Conservation (phyloP, 1,140 invertebrate species). For the Eumeta japonica region DNA sequence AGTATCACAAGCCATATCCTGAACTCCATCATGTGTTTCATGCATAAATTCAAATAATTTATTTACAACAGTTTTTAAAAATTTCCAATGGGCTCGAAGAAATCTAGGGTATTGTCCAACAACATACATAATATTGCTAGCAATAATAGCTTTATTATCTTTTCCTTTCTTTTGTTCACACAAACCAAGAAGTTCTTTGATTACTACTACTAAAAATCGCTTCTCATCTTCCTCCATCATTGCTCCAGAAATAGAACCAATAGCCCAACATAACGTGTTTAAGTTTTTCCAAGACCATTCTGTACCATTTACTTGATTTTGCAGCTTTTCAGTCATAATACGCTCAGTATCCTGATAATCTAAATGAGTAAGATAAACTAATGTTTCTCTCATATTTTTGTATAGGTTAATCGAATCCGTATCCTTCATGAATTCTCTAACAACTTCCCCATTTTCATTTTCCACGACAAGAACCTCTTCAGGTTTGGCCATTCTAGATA, state of each 20-base stretch:
- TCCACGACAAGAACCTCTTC: constrained; percentile 99
- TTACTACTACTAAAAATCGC: constrained; percentile 97
- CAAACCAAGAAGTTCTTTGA: constrained; percentile 95
- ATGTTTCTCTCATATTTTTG: constrained; percentile 99
- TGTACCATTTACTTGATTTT: constrained; percentile 97
- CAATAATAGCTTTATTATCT: constrained; percentile 99
- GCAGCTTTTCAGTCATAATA: constrained; percentile 98
- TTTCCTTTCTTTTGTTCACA: constrained; percentile 99
- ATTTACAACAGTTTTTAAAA: constrained; percentile 99
- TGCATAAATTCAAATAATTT: constrained; percentile 99
- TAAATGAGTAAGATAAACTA: constrained; percentile 98
- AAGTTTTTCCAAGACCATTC: constrained; percentile 99
- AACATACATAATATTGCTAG: constrained; percentile 99
- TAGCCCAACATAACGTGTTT: constrained; percentile 99
- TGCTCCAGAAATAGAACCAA: constrained; percentile 98
- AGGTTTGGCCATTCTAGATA: constrained; percentile 98
- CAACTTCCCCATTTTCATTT: constrained; percentile 99
- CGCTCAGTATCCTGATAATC: constrained; percentile 96
- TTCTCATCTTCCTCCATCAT: constrained; percentile 99
- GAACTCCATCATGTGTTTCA: constrained; percentile 99
- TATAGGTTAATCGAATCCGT: constrained; percentile 99
- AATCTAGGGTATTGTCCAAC: constrained; percentile 99
- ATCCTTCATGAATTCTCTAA: constrained; percentile 99
- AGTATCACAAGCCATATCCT: constrained; percentile 99
- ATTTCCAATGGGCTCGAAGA: constrained; percentile 99